Evolutionary conservation across 1,140 invertebrate genomes (phyloP), one percentile per base, ranked within the genome.

Genomic region (Lordiphosa clarofinis): DNA sequence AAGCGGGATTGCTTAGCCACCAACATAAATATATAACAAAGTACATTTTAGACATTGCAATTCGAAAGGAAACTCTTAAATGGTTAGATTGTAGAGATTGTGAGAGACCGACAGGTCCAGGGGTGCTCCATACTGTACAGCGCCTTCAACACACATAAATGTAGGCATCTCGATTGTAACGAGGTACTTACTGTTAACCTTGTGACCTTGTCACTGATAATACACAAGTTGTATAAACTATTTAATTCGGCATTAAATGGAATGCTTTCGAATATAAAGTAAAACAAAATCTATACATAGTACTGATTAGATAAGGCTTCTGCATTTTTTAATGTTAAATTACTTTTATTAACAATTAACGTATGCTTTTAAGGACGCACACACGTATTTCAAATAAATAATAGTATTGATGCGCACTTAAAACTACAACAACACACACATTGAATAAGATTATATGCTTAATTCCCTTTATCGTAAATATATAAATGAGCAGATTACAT

Each of bases 271-370:
- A 44, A 44, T 40, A 68, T 38, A 58, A 52, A 19, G 44, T 33
- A 11, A 37, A 56, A 56, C 43, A 56, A 59, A 53, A 52, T 57
- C 58, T 74, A 54, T 70, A 63, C 37, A 60, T 69, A 61, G 75
- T 81, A 79, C 74, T 79, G 74, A 79, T 71, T 70, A 81, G 74
- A 74, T 81, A 79, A 81, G 74, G 57, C 66, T 81, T 70, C 40
- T 70, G 57, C 60, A 79, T 52, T 71, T 81, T 67, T 54, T 74
- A 81, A 62, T 74, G 70, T 81, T 70, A 68, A 59, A 56, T 40
- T 73, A 4, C 52, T 48, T 56, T 56, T 28, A 62, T 60, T 35
- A 47, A 58, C 56, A 40, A 46, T 53, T 61, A 59, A 71, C 48
- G 15, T 38, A 56, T 59, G 48, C 56, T 75, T 56, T 28, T 57